Percentiles rank a stretch among this genome's conserved stretches.
These are phyloP conservation scores for Drosophila dunni DNA, from an alignment of 1,140 invertebrate species.

Conservation along the genomic window DNA sequence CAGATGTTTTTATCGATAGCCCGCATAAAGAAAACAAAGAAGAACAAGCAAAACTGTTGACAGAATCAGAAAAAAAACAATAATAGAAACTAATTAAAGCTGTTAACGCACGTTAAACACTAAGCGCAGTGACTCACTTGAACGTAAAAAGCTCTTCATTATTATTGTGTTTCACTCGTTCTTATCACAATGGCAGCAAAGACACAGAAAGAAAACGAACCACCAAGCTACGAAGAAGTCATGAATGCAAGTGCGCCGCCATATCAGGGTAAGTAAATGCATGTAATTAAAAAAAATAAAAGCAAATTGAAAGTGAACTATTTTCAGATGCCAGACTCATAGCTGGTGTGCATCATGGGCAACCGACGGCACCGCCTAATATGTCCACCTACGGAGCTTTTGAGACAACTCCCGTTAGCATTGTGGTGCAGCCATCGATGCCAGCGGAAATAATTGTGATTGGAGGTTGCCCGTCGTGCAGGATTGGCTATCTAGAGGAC, in stretches of 20 bases:
- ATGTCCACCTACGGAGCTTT: conserved; percentile 75
- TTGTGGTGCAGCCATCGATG: conserved; percentile 64
- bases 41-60: conserved; percentile 4
- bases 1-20: conserved; percentile 46
- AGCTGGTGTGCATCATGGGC: conserved; percentile 57
- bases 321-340: conserved; percentile 50
- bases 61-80: conserved; percentile 34
- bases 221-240: conserved; percentile 71
- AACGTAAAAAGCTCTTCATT: conserved; percentile 8
- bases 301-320: no score
- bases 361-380: conserved; percentile 52
- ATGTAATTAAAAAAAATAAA: neutral
- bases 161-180: neutral
- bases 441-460: conserved; percentile 89
- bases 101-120: neutral
- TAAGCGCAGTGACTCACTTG: conserved; percentile 26
- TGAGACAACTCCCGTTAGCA: conserved; percentile 76
- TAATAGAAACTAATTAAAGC: conserved; percentile 24
- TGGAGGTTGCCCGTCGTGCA: conserved; percentile 91
- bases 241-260: conserved; percentile 51
- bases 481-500: conserved; percentile 92
- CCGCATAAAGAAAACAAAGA: conserved; percentile 29
- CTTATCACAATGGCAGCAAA: conserved; percentile 26
- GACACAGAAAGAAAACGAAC: conserved; percentile 52
- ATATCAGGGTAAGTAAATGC: conserved; percentile 20